A percentile compares a stretch with the other conserved stretches of the same genome.
Conservation (phyloP, 2,888 invertebrate species). For the Busseola fusca region DNA sequence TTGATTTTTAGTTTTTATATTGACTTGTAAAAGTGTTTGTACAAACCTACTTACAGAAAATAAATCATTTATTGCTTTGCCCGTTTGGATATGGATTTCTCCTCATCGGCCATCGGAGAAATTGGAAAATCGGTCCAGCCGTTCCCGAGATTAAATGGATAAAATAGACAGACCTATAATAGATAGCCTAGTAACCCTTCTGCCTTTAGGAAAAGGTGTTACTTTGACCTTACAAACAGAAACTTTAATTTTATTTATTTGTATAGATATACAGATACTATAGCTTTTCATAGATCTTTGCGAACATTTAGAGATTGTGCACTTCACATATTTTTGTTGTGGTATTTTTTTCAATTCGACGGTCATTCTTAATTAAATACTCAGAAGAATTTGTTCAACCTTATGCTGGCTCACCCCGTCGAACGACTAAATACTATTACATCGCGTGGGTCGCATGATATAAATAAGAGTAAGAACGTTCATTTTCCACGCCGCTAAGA, state of each 20-base stretch:
- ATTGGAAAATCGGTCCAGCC: neutral
- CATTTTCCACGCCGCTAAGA: slow-evolving; percentile 27
- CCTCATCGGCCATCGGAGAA: neutral
- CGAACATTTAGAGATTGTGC: neutral
- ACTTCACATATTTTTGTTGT: neutral
- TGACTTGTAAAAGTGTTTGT: no score
- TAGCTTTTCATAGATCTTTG: neutral
- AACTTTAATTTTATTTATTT: neutral
- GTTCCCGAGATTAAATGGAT: no score
- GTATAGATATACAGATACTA: neutral
- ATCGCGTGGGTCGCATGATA: neutral
- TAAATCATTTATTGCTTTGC: neutral
- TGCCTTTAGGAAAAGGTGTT: neutral
- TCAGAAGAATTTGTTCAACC: neutral
- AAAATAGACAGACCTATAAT: no score
- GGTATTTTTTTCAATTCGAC: neutral
- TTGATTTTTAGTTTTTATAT: neutral
- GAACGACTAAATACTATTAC: neutral
- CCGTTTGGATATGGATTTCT: neutral
- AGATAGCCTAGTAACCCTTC: neutral
- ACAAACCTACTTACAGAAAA: no score
- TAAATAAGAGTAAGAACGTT: slow-evolving; percentile 9
- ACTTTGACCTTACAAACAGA: no score
- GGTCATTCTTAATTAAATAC: neutral
- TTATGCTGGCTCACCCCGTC: neutral